Evolutionary conservation across 2,113 vertebrate genomes (phyloP), one percentile per base, ranked within the genome.

Genomic region (Chiloscyllium plagiosum): DNA sequence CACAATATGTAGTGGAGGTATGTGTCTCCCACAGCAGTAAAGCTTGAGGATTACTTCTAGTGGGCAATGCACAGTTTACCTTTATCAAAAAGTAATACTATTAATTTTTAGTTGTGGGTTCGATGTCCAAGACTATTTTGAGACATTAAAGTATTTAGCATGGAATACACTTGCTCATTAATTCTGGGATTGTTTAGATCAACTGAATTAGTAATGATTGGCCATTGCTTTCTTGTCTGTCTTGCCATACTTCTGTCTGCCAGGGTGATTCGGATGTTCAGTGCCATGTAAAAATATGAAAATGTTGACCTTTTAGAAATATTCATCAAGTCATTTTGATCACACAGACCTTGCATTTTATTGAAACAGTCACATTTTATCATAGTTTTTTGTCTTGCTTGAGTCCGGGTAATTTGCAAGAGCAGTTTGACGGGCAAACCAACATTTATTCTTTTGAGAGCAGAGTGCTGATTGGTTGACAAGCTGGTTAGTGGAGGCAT

Each of bases 1-100:
- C 97, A 97, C 98, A 97, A 96, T 97, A 97, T 4, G 97, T 97
- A 96, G 97, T 96, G 96, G 99, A 99, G 97, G 99, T 99, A 90
- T 98, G 98, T 98, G 13, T 95, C 95, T 95, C 96, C 4, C 94
- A 66, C 56, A 66, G 61, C 89, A 93, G 89, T 93, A 93, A 93
- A 93, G 87, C 26, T 61, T 61, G 52, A 89, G 26, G 89, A 92
- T 92, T 92, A 92, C 56, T 68, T 93, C 61, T 93, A 61, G 33
- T 66, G 61, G 89, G 61, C 89, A 92, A 66, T 92, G 89, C 29
- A 92, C 87, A 90, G 87, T 90, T 92, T 92, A 37, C 89, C 89
- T 93, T 93, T 93, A 93, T 66, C 89, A 93, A 22, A 92, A 93
- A 66, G n/a, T 66, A 93, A 93, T 42, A 83, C n/a, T 92, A 37